Percentiles rank a stretch among this genome's conserved stretches.
These are phyloP conservation scores for Acanthisitta chloris DNA, from an alignment of 2,113 vertebrate genomes.

Conservation along the genomic window DNA sequence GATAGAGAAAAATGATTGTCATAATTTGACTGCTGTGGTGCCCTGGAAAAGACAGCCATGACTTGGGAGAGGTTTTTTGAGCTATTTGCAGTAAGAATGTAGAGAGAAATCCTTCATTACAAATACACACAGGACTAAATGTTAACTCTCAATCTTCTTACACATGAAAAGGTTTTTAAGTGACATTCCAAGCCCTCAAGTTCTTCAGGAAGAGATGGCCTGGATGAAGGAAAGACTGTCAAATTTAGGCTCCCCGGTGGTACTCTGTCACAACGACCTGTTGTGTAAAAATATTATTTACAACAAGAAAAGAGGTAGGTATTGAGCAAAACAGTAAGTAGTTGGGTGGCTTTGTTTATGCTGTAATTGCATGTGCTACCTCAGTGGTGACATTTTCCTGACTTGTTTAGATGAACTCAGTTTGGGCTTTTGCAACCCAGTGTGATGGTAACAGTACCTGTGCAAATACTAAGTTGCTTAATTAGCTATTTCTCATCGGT, in stretches of 20 bases:
- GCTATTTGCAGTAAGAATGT: not conserved
- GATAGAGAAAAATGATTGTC: not conserved
- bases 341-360: not conserved
- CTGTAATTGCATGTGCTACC: not conserved
- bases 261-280: slow-evolving; percentile 97
- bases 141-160: not conserved
- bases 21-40: not conserved
- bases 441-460: not conserved
- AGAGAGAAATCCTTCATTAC: not conserved
- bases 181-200: slow-evolving; percentile 82
- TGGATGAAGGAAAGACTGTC: slow-evolving; percentile 93
- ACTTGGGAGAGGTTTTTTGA: not conserved
- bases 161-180: slow-evolving; percentile 78
- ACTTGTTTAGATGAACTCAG: not conserved
- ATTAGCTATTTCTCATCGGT: not conserved
- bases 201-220: slow-evolving; percentile 90
- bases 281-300: slow-evolving; percentile 99
- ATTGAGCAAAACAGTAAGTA: slow-evolving; percentile 59
- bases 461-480: not conserved
- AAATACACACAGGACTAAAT: not conserved
- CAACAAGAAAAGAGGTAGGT: slow-evolving; percentile 91
- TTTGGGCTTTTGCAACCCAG: not conserved
- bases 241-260: slow-evolving; percentile 90
- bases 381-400: not conserved
- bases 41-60: not conserved